phyloP scores from a whole-genome alignment of 1,140 invertebrate species.

The Tetraneura akinire region DNA sequence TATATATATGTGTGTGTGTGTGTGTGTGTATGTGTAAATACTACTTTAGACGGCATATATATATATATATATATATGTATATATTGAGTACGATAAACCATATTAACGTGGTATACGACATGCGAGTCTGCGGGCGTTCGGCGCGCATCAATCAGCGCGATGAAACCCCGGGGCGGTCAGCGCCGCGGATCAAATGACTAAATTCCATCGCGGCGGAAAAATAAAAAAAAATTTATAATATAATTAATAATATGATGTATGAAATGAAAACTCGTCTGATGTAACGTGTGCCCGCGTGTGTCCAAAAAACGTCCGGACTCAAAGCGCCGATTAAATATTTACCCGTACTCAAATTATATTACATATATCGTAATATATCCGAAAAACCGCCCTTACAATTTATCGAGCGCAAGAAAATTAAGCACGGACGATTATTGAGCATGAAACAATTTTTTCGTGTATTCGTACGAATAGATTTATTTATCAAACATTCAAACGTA shows the following conservation, averaged over 20 bases:
- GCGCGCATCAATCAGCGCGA: conserved; percentile 9
- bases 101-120: not conserved
- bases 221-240: no score
- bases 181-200: not conserved
- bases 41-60: not conserved
- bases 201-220: not conserved
- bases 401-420: no score
- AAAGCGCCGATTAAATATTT: conserved; percentile 24
- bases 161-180: not conserved
- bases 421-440: no score
- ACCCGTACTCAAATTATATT: not conserved
- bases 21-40: not conserved
- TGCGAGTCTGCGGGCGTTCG: not conserved
- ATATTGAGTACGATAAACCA: no score
- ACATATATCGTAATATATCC: no score
- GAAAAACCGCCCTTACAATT: no score
- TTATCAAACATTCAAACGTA: no score
- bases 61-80: not conserved
- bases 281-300: conserved; percentile 2
- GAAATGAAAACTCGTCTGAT: not conserved
- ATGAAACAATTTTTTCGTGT: no score
- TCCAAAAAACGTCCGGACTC: no score
- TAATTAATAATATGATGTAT: no score
- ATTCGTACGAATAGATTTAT: no score
- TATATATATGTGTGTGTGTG: not conserved